These are phyloP conservation scores for Sander vitreus DNA, from an alignment of 2,113 vertebrate genomes.

Conservation along the genomic window DNA sequence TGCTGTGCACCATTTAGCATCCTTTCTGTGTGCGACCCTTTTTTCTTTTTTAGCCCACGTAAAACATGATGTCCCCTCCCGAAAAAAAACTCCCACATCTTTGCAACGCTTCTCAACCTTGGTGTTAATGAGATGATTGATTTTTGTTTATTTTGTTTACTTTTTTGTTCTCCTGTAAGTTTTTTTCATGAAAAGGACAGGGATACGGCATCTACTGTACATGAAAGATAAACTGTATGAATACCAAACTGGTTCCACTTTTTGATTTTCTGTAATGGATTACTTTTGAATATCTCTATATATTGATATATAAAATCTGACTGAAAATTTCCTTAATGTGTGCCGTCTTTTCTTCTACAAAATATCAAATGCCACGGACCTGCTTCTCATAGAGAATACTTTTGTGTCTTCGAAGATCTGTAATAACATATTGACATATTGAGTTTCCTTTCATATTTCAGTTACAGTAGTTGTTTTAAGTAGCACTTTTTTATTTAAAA, in stretches of 20 bases:
- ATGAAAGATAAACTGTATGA: conserved; percentile 64
- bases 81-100: conserved; percentile 1
- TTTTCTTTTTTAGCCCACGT: conserved; percentile 43
- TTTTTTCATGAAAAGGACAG: conserved; percentile 45
- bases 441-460: neutral
- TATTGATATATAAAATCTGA: conserved; percentile 85
- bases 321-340: conserved; percentile 49
- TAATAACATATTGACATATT: neutral
- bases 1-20: conserved; percentile 61
- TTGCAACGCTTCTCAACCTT: conserved; percentile 32
- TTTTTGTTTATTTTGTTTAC: conserved; percentile 50
- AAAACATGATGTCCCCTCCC: conserved; percentile 22
- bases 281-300: conserved; percentile 83
- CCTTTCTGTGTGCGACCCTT: conserved; percentile 18
- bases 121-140: conserved; percentile 37
- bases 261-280: conserved; percentile 78
- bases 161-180: conserved; percentile 19
- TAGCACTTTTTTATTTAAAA: neutral
- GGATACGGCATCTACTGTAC: conserved; percentile 60
- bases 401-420: neutral
- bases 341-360: conserved; percentile 29
- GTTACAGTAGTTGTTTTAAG: neutral
- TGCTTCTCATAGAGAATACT: neutral
- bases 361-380: neutral
- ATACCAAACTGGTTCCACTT: conserved; percentile 78